Base-by-base conservation (phyloP, 2,888 invertebrate genomes). In the Chrysotoxum bicinctum region DNA sequence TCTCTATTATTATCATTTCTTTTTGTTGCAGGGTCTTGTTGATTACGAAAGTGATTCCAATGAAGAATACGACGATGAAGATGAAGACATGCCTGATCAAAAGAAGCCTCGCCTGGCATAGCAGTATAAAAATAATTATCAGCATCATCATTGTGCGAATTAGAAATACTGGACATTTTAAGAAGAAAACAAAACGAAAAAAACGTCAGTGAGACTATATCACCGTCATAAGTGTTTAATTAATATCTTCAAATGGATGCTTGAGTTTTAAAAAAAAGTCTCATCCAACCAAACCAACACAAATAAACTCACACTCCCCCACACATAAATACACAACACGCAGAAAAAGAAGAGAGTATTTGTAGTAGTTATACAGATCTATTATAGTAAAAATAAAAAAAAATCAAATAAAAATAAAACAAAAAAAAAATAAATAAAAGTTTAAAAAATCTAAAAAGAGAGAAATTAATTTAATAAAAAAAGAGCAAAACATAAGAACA, bases 41-140 rank as follows among this genome's bases (percentile, higher is more conserved):
- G 99, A 99, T 92, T 99, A 99, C 90, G 98, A 99, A 91, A 98
- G 97, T 76, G 98, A 99, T 92, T 98, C 98, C 0, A 98, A 99
- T 90, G 98, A 98, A 90, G 98, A 98, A 80, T 97, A 97, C 82
- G 97, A 97, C 87, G 95, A 95, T 37, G 91, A 91, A 37, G 90
- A 91, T 86, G 90, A 90, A 56, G 87, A 87, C 54, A 88, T 90
- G 80, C 92, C 91, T 85, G 89, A 90, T 89, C 90, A 91, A 89
- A 92, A 92, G 87, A 92, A 92, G 87, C 90, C 91, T 83, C 92
- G 92, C 87, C 87, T 92, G 87, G 92, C 89, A 91, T 92, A 92
- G 91, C 91, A 89, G 87, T 87, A 86, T 50, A 68, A 66, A 26
- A 84, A 66, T 58, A 69, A 19, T 56, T 58, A 73, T 48, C 68